Percentiles rank a stretch among this genome's conserved stretches.
Conservation (phyloP, 1,140 invertebrate species). For the Popillia japonica region DNA sequence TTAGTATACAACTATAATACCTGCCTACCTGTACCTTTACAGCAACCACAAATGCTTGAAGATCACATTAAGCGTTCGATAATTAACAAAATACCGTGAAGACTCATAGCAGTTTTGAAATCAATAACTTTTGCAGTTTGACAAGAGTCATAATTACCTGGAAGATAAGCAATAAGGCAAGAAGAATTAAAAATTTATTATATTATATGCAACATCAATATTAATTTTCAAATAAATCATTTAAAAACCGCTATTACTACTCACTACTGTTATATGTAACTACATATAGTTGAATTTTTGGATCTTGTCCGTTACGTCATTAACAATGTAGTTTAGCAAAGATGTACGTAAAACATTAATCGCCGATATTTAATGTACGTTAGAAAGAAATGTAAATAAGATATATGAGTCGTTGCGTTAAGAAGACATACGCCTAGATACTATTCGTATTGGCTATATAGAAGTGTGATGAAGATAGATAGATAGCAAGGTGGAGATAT, state of each 20-base stretch:
- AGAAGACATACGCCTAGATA: too few relatives aligned
- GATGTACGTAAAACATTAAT: too few relatives aligned
- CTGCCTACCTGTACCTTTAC: constrained; percentile 9
- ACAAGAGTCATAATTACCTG: neutral
- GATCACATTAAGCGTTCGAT: constrained; percentile 3
- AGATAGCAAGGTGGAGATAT: too few relatives aligned
- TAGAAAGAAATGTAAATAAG: too few relatives aligned
- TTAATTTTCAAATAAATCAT: constrained; percentile 7
- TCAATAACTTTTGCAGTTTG: constrained; percentile 9
- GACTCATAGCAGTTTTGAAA: neutral
- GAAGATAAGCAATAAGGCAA: neutral
- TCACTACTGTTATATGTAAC: neutral
- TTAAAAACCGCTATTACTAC: neutral
- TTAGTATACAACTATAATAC: constrained; percentile 18
- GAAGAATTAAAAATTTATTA: constrained; percentile 1
- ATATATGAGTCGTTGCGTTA: too few relatives aligned
- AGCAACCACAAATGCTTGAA: neutral
- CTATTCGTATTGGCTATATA: too few relatives aligned
- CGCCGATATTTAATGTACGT: too few relatives aligned
- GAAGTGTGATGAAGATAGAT: too few relatives aligned
- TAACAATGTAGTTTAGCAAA: too few relatives aligned
- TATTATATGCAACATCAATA: neutral
- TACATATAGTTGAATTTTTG: too few relatives aligned
- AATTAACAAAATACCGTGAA: constrained; percentile 23
- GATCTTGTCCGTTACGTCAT: too few relatives aligned